Evolutionary conservation across 2,888 invertebrate genomes (phyloP).

Genomic region (Ectropis crepuscularia): DNA sequence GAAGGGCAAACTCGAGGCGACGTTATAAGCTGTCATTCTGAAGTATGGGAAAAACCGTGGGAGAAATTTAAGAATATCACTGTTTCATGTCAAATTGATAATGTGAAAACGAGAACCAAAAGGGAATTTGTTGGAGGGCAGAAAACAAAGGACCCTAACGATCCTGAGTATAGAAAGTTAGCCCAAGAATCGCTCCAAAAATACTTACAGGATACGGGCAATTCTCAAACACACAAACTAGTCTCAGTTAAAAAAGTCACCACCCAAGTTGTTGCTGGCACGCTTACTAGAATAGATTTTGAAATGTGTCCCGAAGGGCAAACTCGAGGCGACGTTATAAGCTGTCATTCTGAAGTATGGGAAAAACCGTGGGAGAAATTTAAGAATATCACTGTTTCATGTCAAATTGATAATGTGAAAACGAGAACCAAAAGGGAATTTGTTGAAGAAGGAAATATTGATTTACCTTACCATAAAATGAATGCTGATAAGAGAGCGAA

Average conservation of each 20-base stretch:
- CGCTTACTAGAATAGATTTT: slow-evolving; percentile 42
- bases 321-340: slow-evolving; percentile 26
- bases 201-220: slow-evolving; percentile 39
- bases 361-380: slow-evolving; percentile 47
- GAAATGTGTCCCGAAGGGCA: slow-evolving; percentile 17
- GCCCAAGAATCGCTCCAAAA: slow-evolving; percentile 49
- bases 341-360: slow-evolving; percentile 52
- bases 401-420: slow-evolving; percentile 26
- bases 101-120: slow-evolving; percentile 27
- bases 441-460: slow-evolving; percentile 23
- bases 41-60: slow-evolving; percentile 53
- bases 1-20: slow-evolving; percentile 14
- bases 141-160: slow-evolving; percentile 39
- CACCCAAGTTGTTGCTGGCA: slow-evolving; percentile 47
- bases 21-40: slow-evolving; percentile 47
- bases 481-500: slow-evolving; percentile 11
- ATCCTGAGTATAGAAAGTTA: slow-evolving; percentile 42
- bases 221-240: slow-evolving; percentile 27
- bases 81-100: slow-evolving; percentile 41
- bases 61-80: slow-evolving; percentile 44
- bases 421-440: slow-evolving; percentile 30
- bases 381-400: slow-evolving; percentile 46
- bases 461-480: not conserved
- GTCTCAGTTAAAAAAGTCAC: slow-evolving; percentile 41
- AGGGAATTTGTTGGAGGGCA: slow-evolving; percentile 34